These are phyloP conservation scores for Phlogophora meticulosa DNA, from an alignment of 2,888 invertebrate genomes.

Conservation along the genomic window DNA sequence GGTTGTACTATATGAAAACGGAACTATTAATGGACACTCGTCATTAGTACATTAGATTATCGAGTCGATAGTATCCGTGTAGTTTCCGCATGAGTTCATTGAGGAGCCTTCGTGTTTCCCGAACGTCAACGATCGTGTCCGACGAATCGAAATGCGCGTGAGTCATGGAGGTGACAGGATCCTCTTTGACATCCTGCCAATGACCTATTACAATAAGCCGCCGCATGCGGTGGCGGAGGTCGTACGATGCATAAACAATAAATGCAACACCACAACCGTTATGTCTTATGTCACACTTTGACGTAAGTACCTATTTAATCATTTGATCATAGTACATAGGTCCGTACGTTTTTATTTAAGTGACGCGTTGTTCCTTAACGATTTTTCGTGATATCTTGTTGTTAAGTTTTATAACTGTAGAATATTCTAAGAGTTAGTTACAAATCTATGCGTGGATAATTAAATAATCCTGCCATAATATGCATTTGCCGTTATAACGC, in stretches of 20 bases:
- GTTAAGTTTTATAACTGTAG: background rate
- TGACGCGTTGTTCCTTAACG: slow-evolving; percentile 43
- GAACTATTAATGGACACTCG: slow-evolving; percentile 44
- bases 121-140: slow-evolving; percentile 37
- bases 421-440: background rate
- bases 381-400: background rate
- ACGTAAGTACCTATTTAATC: slow-evolving; percentile 53
- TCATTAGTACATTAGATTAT: slow-evolving; percentile 67
- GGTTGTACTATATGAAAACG: slow-evolving; percentile 37
- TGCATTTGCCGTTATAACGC: slow-evolving; percentile 7
- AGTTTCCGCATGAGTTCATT: slow-evolving; percentile 73
- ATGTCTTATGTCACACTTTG: slow-evolving; percentile 64
- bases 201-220: slow-evolving; percentile 83
- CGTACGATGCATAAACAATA: slow-evolving; percentile 65
- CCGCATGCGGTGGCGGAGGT: slow-evolving; percentile 63
- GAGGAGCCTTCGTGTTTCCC: slow-evolving; percentile 52
- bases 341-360: slow-evolving; percentile 45
- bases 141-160: slow-evolving; percentile 63
- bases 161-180: slow-evolving; percentile 70
- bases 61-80: slow-evolving; percentile 63
- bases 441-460: background rate
- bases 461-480: background rate
- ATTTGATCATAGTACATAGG: slow-evolving; percentile 52
- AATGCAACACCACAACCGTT: slow-evolving; percentile 65
- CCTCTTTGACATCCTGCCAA: slow-evolving; percentile 84